Base-by-base conservation (phyloP, 2,113 vertebrate species). In the Sclerurus mexicanus region DNA sequence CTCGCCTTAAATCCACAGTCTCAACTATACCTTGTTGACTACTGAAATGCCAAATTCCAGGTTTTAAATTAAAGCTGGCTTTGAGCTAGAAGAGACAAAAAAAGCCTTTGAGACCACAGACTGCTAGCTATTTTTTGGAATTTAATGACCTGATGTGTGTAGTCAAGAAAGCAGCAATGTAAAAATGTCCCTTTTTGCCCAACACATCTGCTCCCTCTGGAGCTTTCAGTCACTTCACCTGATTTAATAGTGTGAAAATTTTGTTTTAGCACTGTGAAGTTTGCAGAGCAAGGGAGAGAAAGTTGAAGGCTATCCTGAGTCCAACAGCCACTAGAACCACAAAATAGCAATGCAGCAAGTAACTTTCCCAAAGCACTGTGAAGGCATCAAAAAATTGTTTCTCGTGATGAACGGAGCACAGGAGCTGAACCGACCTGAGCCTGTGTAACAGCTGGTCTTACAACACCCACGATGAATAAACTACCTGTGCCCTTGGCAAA, bases 61-160 rank as follows among this genome's bases (percentile, higher is more conserved):
- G 83, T 91, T 95, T 89, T 63, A 96, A 95, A 93, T 92, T 85
- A 93, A 94, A 96, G 69, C 59, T 93, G 87, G 10, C 79, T 92
- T 93, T 86, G 76, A 77, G 75, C 42, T 79, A 62, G 40, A 60
- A 76, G 46, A 92, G 78, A 85, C 68, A 50, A 88, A 94, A 93
- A 91, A 87, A 94, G 11, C 64, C 71, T 62, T 49, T 1, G 30
- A 96, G 92, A 91, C 74, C 84, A 84, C 72, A 95, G 59, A 96
- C 87, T 12, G 6, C 58, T 52, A 91, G 52, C 44, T 89, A 69
- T 87, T 81, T 95, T 83, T 81, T 88, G 87, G 68, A 93, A 85
- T 85, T 72, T 91, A 89, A 94, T n/a, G 68, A 76, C 85, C 53
- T 73, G 40, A 67, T 62, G 62, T 20, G 63, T 74, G 16, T 17